Evolutionary conservation across 2,113 vertebrate genomes (phyloP).

Genomic region (Nibea albiflora): DNA sequence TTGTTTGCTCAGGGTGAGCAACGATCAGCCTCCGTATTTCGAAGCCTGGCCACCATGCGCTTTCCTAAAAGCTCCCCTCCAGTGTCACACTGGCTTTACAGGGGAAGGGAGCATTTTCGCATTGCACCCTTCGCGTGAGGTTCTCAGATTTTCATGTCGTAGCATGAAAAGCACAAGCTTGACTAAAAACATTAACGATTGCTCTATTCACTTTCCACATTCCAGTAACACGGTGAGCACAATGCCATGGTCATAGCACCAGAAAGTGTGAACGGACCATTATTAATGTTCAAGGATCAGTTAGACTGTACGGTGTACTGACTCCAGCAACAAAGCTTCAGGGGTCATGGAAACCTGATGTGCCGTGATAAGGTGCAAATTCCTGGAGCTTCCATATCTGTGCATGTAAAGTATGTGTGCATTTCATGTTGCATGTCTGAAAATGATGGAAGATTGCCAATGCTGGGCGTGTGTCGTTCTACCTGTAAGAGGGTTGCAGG

Average conservation of each 20-base stretch:
- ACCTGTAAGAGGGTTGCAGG: slow-evolving; percentile 92
- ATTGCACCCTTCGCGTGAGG: background rate
- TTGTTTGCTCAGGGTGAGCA: background rate
- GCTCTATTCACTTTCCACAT: background rate
- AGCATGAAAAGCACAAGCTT: background rate
- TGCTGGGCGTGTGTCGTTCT: slow-evolving; percentile 23
- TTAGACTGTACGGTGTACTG: background rate
- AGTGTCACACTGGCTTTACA: no score
- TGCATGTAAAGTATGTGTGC: background rate
- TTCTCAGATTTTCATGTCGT: background rate
- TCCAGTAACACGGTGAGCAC: background rate
- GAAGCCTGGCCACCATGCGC: background rate
- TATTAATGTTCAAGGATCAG: slow-evolving; percentile 9
- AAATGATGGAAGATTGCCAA: background rate
- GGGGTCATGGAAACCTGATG: background rate
- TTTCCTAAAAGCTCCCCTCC: background rate
- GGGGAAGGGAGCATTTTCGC: background rate
- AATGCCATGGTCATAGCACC: background rate
- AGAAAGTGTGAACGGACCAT: background rate
- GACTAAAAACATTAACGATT: background rate
- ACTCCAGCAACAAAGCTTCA: background rate
- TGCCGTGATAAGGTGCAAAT: no score
- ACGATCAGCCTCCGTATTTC: background rate
- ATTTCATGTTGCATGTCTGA: background rate
- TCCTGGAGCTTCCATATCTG: background rate